A percentile compares a stretch with the other conserved stretches of the same genome.
Evolutionary conservation across 2,888 invertebrate species (phyloP).

Genomic region (Bembecia ichneumoniformis): DNA sequence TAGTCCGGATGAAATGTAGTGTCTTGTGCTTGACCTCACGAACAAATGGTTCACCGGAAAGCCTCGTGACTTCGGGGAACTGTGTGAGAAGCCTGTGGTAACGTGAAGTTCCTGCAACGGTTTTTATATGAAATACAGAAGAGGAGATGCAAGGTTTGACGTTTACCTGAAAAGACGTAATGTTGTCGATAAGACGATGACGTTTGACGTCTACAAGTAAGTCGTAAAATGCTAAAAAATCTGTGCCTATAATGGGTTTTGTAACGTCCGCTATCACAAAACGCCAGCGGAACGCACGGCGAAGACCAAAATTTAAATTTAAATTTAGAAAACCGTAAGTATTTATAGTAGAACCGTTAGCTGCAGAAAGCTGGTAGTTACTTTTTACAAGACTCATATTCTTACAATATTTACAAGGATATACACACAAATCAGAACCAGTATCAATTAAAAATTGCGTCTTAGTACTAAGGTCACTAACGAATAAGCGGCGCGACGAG

Average conservation of each 20-base stretch:
- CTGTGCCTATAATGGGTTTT: constrained; percentile 20
- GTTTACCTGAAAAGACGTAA: neutral
- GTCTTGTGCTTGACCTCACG: too few species aligned
- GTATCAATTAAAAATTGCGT: constrained; percentile 7
- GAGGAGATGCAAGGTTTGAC: constrained; percentile 1
- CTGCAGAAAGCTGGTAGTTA: constrained; percentile 11
- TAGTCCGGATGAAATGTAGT: too few species aligned
- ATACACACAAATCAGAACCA: constrained; percentile 8
- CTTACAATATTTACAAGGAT: constrained; percentile 1
- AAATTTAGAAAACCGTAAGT: constrained; percentile 16
- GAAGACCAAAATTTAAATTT: constrained; percentile 15
- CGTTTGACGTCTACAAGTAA: constrained; percentile 6
- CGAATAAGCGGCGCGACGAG: constrained; percentile 3
- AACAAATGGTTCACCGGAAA: too few species aligned
- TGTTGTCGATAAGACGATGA: constrained; percentile 1
- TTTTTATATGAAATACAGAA: too few species aligned
- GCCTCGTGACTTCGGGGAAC: constrained; percentile 5
- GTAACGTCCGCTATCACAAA: constrained; percentile 21
- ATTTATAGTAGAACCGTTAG: constrained; percentile 15
- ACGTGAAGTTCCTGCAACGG: neutral
- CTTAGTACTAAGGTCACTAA: constrained; percentile 3
- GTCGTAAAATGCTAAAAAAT: constrained; percentile 11
- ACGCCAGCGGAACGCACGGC: constrained; percentile 15
- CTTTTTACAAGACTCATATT: neutral
- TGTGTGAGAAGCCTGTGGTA: constrained; percentile 1